Evolutionary conservation across 2,797 vertebrate genomes (phyloP).

Genomic region (Otolemur crassicaudatus): DNA sequence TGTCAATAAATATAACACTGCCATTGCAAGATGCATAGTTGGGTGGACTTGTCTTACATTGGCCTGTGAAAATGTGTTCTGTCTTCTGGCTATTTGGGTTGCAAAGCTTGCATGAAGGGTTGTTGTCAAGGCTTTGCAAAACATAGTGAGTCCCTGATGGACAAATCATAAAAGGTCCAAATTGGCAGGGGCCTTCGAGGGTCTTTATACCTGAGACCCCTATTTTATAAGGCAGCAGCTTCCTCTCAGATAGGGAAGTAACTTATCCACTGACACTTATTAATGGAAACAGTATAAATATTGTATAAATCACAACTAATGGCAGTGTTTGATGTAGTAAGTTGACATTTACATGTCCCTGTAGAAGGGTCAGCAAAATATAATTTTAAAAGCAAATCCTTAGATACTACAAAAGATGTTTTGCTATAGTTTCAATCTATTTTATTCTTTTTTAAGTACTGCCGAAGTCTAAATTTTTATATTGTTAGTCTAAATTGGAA

Average conservation of each 20-base stretch:
- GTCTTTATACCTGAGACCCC: background rate
- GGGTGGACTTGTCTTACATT: background rate
- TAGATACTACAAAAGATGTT: background rate
- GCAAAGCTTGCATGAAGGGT: background rate
- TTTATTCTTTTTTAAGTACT: background rate
- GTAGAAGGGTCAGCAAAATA: background rate
- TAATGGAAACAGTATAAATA: background rate
- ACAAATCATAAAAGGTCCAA: background rate
- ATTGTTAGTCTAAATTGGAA: constrained; percentile 35
- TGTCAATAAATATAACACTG: background rate
- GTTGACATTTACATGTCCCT: background rate
- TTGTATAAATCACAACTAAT: background rate
- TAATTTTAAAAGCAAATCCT: constrained; percentile 4
- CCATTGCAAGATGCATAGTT: background rate
- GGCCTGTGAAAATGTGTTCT: background rate
- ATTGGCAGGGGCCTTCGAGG: background rate
- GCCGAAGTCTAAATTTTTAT: background rate
- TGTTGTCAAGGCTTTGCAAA: background rate
- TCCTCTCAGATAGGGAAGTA: background rate
- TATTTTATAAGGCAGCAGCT: background rate
- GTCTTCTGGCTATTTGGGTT: background rate
- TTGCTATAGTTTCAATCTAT: background rate
- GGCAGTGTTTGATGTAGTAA: background rate
- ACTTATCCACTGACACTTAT: background rate
- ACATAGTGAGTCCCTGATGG: background rate